phyloP scores from a whole-genome alignment of 2,113 vertebrate species.

The Triplophysa tibetana region DNA sequence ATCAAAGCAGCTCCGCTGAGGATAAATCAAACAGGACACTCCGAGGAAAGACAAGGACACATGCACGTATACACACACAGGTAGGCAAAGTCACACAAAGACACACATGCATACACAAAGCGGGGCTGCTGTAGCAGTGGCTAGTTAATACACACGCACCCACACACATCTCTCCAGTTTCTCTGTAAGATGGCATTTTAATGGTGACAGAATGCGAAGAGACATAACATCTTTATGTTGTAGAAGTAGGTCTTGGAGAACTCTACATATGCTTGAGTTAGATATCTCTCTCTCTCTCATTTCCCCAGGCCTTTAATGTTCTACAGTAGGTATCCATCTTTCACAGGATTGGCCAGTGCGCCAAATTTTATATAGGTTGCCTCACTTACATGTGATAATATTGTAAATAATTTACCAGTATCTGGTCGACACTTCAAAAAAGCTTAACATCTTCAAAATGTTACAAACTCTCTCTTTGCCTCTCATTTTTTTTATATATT shows the following conservation, averaged over 20 bases:
- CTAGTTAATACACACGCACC: conserved; percentile 21
- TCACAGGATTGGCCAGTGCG: too few species aligned
- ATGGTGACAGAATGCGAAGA: conserved; percentile 48
- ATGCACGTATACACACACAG: conserved; percentile 10
- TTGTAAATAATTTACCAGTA: too few species aligned
- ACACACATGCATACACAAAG: conserved; percentile 21
- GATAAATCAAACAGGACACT: conserved; percentile 48
- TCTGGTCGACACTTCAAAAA: too few species aligned
- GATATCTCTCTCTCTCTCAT: conserved; percentile 5
- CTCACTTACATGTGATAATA: too few species aligned
- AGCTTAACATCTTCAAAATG: too few species aligned
- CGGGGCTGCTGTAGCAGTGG: not conserved
- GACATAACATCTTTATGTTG: conserved; percentile 31
- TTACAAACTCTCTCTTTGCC: too few species aligned
- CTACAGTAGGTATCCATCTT: not conserved
- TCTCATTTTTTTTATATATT: too few species aligned
- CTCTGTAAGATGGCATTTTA: conserved; percentile 31
- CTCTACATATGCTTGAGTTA: conserved; percentile 47
- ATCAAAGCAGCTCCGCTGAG: conserved; percentile 49
- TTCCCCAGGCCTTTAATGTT: conserved; percentile 31
- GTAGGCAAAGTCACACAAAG: conserved; percentile 31
- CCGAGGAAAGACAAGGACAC: conserved; percentile 44
- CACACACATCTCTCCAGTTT: conserved; percentile 8
- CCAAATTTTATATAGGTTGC: too few species aligned
- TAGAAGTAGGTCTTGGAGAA: conserved; percentile 60